Evolutionary conservation across 2,888 invertebrate species (phyloP).

Genomic region (Epistrophe eligans): DNA sequence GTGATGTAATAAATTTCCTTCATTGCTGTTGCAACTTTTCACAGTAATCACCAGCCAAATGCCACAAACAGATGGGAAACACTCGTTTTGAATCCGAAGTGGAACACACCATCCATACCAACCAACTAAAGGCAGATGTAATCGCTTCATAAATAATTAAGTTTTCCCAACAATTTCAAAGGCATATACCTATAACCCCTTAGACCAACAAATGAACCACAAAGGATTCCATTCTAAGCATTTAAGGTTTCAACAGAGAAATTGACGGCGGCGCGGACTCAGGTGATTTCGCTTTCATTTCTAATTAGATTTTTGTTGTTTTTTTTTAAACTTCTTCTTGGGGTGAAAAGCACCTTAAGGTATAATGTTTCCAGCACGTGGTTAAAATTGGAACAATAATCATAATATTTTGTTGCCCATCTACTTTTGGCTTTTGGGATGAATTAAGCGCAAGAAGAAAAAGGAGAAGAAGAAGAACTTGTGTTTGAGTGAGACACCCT

Average conservation of each 20-base stretch:
- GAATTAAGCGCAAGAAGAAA: not conserved
- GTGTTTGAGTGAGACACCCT: conserved; percentile 5
- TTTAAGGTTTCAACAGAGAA: conserved; percentile 15
- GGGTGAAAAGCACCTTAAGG: conserved; percentile 51
- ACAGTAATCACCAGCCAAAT: conserved; percentile 68
- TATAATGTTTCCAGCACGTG: conserved; percentile 64
- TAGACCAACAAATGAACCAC: conserved; percentile 30
- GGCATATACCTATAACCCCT: not conserved
- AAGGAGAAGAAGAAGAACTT: not conserved
- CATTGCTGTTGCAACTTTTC: conserved; percentile 46
- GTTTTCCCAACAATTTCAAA: conserved; percentile 46
- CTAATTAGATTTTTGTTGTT: conserved; percentile 52
- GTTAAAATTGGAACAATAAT: conserved; percentile 65
- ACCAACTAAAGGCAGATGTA: conserved; percentile 1
- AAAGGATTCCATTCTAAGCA: conserved; percentile 41
- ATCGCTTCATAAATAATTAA: conserved; percentile 68
- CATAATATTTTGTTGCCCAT: conserved; percentile 56
- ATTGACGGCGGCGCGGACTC: conserved; percentile 23
- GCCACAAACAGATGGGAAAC: conserved; percentile 70
- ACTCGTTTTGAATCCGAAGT: conserved; percentile 48
- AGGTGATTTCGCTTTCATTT: conserved; percentile 60
- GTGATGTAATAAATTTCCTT: conserved; percentile 71
- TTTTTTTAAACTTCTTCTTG: conserved; percentile 5
- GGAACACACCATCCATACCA: conserved; percentile 17
- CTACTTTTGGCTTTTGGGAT: conserved; percentile 10